phyloP scores from a whole-genome alignment of 2,113 vertebrate genomes.

The Natator depressus region DNA sequence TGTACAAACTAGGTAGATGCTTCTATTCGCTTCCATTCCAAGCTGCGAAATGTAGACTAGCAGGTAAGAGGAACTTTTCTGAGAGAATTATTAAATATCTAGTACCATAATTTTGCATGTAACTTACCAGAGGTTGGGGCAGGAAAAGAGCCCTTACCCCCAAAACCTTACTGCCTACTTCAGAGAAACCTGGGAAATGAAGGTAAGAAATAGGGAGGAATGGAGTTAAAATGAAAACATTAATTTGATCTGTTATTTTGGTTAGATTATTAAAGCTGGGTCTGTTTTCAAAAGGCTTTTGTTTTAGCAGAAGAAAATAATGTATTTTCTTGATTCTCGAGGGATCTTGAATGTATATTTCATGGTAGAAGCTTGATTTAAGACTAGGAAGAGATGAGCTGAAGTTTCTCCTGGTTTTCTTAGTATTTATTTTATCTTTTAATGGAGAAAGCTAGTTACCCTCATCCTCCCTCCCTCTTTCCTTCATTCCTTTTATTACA shows the following conservation, averaged over 20 bases:
- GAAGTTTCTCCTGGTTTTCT: not conserved
- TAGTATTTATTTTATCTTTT: not conserved
- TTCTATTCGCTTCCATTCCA: conserved; percentile 90
- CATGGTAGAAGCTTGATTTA: not conserved
- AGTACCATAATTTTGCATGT: not conserved
- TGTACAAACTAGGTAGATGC: conserved; percentile 82
- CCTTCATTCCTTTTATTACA: not conserved
- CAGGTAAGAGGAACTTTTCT: conserved; percentile 84
- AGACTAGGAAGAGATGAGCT: not conserved
- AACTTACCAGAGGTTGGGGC: not conserved
- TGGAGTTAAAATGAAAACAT: not conserved
- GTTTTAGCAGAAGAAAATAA: not conserved
- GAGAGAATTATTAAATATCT: not conserved
- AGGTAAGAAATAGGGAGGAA: not conserved
- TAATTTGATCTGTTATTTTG: not conserved
- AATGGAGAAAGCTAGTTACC: not conserved
- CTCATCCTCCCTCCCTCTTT: not conserved
- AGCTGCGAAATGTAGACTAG: conserved; percentile 88
- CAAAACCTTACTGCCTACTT: not conserved
- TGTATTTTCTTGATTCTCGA: not conserved
- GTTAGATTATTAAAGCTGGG: not conserved
- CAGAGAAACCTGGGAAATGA: not conserved
- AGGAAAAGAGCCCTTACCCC: not conserved
- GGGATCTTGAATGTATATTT: not conserved
- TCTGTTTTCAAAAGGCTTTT: not conserved